A percentile compares a stretch with the other conserved stretches of the same genome.
phyloP scores from a whole-genome alignment of 2,797 vertebrate genomes.

The Halcyon leucocephala region DNA sequence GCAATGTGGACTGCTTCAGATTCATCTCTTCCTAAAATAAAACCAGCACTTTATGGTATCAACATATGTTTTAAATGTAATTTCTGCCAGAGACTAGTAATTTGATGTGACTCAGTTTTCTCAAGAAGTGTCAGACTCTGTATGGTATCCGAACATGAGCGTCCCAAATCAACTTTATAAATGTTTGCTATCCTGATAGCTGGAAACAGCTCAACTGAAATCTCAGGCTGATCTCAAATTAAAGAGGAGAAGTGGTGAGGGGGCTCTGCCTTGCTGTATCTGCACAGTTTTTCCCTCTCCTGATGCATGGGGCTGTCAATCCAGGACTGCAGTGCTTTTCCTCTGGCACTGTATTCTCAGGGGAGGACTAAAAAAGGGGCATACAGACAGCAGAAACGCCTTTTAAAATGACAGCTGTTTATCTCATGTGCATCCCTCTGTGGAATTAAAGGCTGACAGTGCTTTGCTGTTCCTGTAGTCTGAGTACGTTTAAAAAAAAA shows the following conservation, averaged over 20 bases:
- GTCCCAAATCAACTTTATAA: slow-evolving; percentile 23
- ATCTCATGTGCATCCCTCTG: neutral
- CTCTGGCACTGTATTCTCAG: neutral
- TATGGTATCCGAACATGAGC: neutral
- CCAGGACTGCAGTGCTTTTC: neutral
- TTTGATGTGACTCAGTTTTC: slow-evolving; percentile 40
- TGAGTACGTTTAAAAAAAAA: neutral
- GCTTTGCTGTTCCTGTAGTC: neutral
- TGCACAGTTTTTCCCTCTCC: neutral
- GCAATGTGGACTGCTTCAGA: neutral
- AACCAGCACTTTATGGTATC: neutral
- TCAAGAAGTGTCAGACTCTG: slow-evolving; percentile 52
- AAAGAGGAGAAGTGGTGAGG: neutral
- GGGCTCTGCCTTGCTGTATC: neutral
- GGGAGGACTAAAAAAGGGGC: neutral
- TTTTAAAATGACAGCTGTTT: neutral
- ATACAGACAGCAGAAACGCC: neutral
- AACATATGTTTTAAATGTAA: slow-evolving; percentile 7
- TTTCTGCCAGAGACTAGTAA: neutral
- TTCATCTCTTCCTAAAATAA: slow-evolving; percentile 26
- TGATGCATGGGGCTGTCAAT: neutral
- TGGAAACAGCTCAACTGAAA: neutral
- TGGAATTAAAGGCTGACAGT: neutral
- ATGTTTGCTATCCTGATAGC: slow-evolving; percentile 30
- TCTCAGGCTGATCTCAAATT: neutral